Evolutionary conservation across 1,140 invertebrate genomes (phyloP), one percentile per base, ranked within the genome.

Genomic region (Sycophaga agraensis): DNA sequence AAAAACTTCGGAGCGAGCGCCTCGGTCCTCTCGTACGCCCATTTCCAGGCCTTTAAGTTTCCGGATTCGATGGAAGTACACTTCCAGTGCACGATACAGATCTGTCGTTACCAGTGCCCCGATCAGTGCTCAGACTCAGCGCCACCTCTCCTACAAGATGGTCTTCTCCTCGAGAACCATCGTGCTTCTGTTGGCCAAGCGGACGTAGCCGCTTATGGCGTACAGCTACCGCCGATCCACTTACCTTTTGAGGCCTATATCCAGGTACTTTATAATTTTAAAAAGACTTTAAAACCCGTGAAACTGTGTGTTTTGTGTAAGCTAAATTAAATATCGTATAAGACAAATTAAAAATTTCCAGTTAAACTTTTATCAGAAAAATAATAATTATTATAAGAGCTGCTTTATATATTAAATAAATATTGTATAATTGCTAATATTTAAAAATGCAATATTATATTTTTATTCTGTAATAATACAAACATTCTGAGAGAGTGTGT

Each of bases 21-120:
- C 5, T 94, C 92, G 1, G 93, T 96, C 1, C 80, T 96, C 3
- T 94, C 92, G 0, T 96, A 95, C 68, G 93, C 94, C 0, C 92
- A 96, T 74, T 96, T 96, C 86, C 91, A 93, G 82, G 94, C 94
- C 0, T 97, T 96, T 81, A 96, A 96, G 74, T 96, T 97, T 82
- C 94, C 94, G 0, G 94, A 96, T 72, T 94, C 92, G 0, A 96
- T 96, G 93, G 93, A 96, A 76, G 93, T 97, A 0, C 94, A 96
- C 73, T 96, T 97, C 84, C 93, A 96, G 75, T 96, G 94, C 79
- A 95, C 93, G 14, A 96, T 96, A 65, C 94, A 97, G 74, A 95
- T 96, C 67, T 96, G 94, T 70, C 85, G 93, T 59, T 93, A 94
- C 72, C 91, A 94, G 70, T 96, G 93, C 71, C 93, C 94, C 0